phyloP scores from a whole-genome alignment of 1,140 invertebrate genomes.

The Glomeris maerens region DNA sequence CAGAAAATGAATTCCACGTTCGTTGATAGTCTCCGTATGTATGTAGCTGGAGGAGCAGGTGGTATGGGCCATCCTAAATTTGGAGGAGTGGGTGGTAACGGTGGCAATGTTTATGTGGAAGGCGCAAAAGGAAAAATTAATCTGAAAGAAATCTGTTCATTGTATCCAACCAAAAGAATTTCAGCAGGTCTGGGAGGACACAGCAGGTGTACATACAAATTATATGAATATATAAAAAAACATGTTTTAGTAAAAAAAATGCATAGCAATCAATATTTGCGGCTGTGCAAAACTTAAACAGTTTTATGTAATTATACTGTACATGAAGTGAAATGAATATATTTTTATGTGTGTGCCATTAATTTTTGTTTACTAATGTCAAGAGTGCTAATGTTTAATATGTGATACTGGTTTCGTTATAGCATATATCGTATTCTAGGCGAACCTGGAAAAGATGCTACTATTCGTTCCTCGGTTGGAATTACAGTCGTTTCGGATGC shows the following conservation, averaged over 20 bases:
- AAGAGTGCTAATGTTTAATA: too few relatives aligned
- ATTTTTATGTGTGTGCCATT: too few relatives aligned
- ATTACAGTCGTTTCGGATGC: slow-evolving; percentile 51
- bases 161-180: slow-evolving; percentile 41
- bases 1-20: too few relatives aligned
- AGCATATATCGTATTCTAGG: slow-evolving; percentile 64
- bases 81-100: slow-evolving; percentile 70
- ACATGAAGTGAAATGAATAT: too few relatives aligned
- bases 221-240: not conserved
- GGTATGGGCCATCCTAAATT: slow-evolving; percentile 58
- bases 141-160: slow-evolving; percentile 39
- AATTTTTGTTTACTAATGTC: too few relatives aligned
- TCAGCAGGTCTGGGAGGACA: slow-evolving; percentile 27
- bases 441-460: slow-evolving; percentile 47
- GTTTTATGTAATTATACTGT: too few relatives aligned
- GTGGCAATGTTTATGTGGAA: slow-evolving; percentile 60
- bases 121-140: slow-evolving; percentile 43
- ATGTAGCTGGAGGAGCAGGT: slow-evolving; percentile 58
- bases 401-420: too few relatives aligned
- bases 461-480: slow-evolving; percentile 61
- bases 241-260: too few relatives aligned
- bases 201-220: slow-evolving; percentile 19
- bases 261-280: too few relatives aligned
- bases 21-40: slow-evolving; percentile 53
- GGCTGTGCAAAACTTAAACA: slow-evolving; percentile 19